Evolutionary conservation across 2,888 invertebrate genomes (phyloP).

Genomic region (Oxystoma pomonae): DNA sequence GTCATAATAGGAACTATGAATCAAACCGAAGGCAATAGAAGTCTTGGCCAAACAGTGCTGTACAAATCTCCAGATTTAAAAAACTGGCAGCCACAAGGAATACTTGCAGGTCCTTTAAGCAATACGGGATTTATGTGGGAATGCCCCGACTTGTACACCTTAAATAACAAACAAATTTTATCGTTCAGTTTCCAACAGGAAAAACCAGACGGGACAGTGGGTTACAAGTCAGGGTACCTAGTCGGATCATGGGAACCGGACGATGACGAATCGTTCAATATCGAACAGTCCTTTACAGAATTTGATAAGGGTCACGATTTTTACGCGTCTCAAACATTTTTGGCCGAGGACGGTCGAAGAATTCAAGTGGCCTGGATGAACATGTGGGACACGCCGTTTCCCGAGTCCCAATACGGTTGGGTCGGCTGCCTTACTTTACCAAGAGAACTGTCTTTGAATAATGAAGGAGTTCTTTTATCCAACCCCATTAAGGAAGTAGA

Average conservation of each 20-base stretch:
- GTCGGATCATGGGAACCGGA: slow-evolving; percentile 47
- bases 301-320: slow-evolving; percentile 46
- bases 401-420: slow-evolving; percentile 46
- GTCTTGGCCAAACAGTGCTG: slow-evolving; percentile 42
- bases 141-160: slow-evolving; percentile 52
- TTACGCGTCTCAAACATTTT: slow-evolving; percentile 49
- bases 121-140: slow-evolving; percentile 49
- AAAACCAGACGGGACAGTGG: slow-evolving; percentile 39
- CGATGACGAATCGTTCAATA: slow-evolving; percentile 17
- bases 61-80: slow-evolving; percentile 45
- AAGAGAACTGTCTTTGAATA: slow-evolving; percentile 40
- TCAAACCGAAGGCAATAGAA: slow-evolving; percentile 36
- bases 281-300: slow-evolving; percentile 22
- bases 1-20: slow-evolving; percentile 44
- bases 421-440: slow-evolving; percentile 49
- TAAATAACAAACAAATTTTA: slow-evolving; percentile 44
- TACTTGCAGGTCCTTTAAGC: slow-evolving; percentile 16
- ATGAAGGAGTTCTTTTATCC: slow-evolving; percentile 30
- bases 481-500: slow-evolving; percentile 18
- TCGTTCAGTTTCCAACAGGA: slow-evolving; percentile 51
- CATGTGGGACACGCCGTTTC: slow-evolving; percentile 49
- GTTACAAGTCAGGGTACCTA: slow-evolving; percentile 44
- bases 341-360: slow-evolving; percentile 39
- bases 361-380: slow-evolving; percentile 48
- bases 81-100: slow-evolving; percentile 21